Conservation (phyloP, 2,888 invertebrate species). For the Amorpha juglandis region DNA sequence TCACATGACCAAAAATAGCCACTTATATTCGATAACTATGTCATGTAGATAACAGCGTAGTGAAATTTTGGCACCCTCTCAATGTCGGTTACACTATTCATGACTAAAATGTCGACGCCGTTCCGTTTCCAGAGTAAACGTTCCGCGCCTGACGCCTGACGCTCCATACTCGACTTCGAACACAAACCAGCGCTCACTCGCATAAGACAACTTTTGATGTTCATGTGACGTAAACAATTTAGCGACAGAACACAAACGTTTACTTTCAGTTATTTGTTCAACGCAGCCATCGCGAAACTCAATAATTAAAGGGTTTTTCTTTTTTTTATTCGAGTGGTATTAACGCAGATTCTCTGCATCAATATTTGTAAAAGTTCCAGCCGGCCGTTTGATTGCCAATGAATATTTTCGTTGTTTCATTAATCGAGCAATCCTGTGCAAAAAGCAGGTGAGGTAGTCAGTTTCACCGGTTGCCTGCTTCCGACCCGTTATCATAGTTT, state of each 20-base stretch:
- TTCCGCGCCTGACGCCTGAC: neutral
- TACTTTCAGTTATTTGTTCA: slow-evolving; percentile 50
- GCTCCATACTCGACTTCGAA: neutral
- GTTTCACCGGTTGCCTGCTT: slow-evolving; percentile 41
- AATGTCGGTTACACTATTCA: slow-evolving; percentile 33
- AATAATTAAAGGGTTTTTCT: slow-evolving; percentile 53
- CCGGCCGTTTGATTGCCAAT: slow-evolving; percentile 62
- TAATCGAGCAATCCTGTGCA: slow-evolving; percentile 53
- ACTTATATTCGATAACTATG: slow-evolving; percentile 30
- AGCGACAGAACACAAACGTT: slow-evolving; percentile 49
- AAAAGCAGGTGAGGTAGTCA: slow-evolving; percentile 48
- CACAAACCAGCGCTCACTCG: slow-evolving; percentile 28
- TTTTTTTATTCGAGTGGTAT: slow-evolving; percentile 50
- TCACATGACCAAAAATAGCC: slow-evolving; percentile 25
- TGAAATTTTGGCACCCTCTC: slow-evolving; percentile 38
- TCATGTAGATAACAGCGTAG: slow-evolving; percentile 30
- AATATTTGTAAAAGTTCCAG: slow-evolving; percentile 61
- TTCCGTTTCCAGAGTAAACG: slow-evolving; percentile 25
- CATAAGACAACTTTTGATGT: slow-evolving; percentile 41
- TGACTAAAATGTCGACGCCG: slow-evolving; percentile 30
- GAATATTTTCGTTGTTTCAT: slow-evolving; percentile 62
- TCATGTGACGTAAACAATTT: slow-evolving; percentile 47
- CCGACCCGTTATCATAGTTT: slow-evolving; percentile 43
- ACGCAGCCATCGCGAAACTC: slow-evolving; percentile 44
- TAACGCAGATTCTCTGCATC: slow-evolving; percentile 57